Conservation (phyloP, 2,113 vertebrate species). For the Neolamprologus cancellatus region DNA sequence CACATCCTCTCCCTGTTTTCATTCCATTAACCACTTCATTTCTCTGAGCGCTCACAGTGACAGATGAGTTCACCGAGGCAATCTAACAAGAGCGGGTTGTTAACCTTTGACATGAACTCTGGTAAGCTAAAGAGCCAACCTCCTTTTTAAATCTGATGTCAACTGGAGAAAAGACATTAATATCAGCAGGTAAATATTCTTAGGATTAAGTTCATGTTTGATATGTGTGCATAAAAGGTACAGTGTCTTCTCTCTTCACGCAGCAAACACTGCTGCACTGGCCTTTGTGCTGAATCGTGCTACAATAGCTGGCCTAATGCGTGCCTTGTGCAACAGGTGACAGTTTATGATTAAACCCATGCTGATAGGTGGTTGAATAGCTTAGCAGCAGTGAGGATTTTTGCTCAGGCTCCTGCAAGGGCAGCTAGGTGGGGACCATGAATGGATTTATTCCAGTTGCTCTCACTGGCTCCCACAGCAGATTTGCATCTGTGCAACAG, state of each 20-base stretch:
- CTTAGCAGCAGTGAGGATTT: slow-evolving; percentile 23
- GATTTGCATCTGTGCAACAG: slow-evolving; percentile 20
- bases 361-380: not conserved
- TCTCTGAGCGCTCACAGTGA: slow-evolving; percentile 32
- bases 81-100: slow-evolving; percentile 22
- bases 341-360: slow-evolving; percentile 38
- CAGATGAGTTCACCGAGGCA: slow-evolving; percentile 28
- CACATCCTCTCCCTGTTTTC: slow-evolving; percentile 34
- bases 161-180: not conserved
- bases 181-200: not conserved
- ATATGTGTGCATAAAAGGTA: not conserved
- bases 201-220: not conserved
- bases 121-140: not conserved
- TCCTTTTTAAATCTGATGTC: slow-evolving; percentile 1
- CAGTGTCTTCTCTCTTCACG: not conserved
- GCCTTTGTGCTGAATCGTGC: not conserved
- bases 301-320: not conserved
- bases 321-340: not conserved
- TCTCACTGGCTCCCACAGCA: slow-evolving; percentile 1
- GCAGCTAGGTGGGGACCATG: slow-evolving; percentile 51
- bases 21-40: slow-evolving; percentile 53
- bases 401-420: slow-evolving; percentile 64
- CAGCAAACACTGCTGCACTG: not conserved
- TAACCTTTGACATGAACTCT: slow-evolving; percentile 56
- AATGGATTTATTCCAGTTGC: slow-evolving; percentile 42